phyloP scores from a whole-genome alignment of 2,888 invertebrate genomes.

The Eupeodes latifasciatus region DNA sequence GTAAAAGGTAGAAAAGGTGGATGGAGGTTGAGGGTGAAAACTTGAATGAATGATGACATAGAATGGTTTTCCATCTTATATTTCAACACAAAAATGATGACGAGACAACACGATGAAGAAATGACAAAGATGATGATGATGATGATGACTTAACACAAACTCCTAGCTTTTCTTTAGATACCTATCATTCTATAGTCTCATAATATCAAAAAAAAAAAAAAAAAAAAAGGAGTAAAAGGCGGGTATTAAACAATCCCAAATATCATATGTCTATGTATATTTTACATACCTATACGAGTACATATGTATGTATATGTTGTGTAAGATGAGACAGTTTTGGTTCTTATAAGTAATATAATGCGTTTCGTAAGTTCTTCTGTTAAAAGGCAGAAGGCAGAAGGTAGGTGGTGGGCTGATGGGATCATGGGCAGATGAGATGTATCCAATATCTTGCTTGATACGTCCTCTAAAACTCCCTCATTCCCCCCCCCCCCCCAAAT shows the following conservation, averaged over 20 bases:
- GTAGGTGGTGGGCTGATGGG: no score
- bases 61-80: slow-evolving; percentile 43
- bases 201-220: slow-evolving; percentile 4
- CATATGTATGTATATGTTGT: no score
- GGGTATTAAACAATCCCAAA: slow-evolving; percentile 47
- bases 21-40: slow-evolving; percentile 3
- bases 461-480: not conserved
- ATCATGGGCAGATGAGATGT: not conserved
- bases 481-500: not conserved
- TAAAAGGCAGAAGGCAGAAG: not conserved
- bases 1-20: not conserved
- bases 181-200: not conserved
- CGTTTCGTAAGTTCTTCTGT: not conserved
- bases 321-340: slow-evolving; percentile 3
- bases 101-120: slow-evolving; percentile 52
- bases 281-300: no score
- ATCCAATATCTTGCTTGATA: not conserved
- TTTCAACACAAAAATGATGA: slow-evolving; percentile 57
- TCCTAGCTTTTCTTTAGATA: not conserved
- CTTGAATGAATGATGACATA: slow-evolving; percentile 54
- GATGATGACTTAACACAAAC: slow-evolving; percentile 64
- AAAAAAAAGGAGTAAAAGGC: slow-evolving; percentile 9
- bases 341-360: slow-evolving; percentile 3
- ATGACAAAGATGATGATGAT: slow-evolving; percentile 60
- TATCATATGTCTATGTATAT: not conserved